Percentiles rank a stretch among this genome's conserved stretches.
Conservation (phyloP, 2,113 vertebrate species). For the Phainopepla nitens region DNA sequence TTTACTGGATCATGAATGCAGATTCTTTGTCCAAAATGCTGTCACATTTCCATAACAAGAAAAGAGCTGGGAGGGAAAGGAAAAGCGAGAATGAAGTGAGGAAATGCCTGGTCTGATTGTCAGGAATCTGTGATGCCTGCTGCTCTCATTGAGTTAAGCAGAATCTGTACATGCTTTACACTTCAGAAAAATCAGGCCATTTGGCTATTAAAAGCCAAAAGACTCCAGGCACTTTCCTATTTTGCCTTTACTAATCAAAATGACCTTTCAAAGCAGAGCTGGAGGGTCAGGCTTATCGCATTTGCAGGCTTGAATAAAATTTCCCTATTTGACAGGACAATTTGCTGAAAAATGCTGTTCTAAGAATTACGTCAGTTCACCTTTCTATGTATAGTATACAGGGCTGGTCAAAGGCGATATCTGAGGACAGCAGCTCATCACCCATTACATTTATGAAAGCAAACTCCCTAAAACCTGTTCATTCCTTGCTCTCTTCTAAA, state of each 20-base stretch:
- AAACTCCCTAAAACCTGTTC: not conserved
- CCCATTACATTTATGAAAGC: not conserved
- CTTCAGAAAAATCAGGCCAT: not conserved
- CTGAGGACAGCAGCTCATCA: not conserved
- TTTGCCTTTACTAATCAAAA: conserved; percentile 59
- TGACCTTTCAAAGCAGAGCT: conserved; percentile 58
- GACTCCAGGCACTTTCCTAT: not conserved
- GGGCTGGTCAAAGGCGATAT: not conserved
- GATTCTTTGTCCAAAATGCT: conserved; percentile 42
- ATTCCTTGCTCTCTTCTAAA: not conserved
- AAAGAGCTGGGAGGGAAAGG: not conserved
- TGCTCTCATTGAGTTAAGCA: not conserved
- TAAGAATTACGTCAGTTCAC: conserved; percentile 23
- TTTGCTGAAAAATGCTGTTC: conserved; percentile 48
- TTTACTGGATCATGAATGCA: conserved; percentile 37
- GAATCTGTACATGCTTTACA: not conserved
- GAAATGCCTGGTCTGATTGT: not conserved
- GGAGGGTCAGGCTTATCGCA: conserved; percentile 51
- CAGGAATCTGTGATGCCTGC: not conserved
- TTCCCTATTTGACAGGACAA: conserved; percentile 62
- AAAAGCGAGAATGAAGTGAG: not conserved
- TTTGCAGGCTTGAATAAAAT: conserved; percentile 52
- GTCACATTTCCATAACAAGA: conserved; percentile 38
- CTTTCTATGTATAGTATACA: not conserved
- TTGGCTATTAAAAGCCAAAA: not conserved